These are phyloP conservation scores for Menura novaehollandiae DNA, from an alignment of 2,113 vertebrate genomes.

Conservation along the genomic window DNA sequence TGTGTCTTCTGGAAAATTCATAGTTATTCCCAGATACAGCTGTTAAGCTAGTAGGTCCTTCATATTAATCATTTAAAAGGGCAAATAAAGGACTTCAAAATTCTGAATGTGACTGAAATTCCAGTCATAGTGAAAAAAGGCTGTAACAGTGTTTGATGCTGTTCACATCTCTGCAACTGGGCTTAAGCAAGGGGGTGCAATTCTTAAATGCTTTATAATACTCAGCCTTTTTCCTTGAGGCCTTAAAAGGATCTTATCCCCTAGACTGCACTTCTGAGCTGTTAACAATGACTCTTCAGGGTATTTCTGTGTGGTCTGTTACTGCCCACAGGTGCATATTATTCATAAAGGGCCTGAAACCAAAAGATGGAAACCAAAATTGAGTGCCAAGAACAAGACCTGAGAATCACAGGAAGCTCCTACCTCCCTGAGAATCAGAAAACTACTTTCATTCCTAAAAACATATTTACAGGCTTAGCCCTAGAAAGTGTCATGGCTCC, in stretches of 20 bases:
- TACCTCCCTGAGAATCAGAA: not conserved
- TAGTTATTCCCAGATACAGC: not conserved
- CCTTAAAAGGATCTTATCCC: not conserved
- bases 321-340: not conserved
- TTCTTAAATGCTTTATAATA: not conserved
- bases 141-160: not conserved
- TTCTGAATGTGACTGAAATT: not conserved
- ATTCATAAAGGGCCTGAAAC: not conserved
- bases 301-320: not conserved
- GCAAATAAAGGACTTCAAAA: not conserved
- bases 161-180: not conserved
- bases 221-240: not conserved
- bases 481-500: fast-evolving
- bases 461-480: not conserved
- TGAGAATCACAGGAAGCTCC: not conserved
- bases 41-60: not conserved
- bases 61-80: not conserved
- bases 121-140: not conserved
- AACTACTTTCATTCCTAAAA: not conserved
- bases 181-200: not conserved
- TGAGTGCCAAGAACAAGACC: not conserved
- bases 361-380: not conserved
- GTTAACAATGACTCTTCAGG: not conserved
- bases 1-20: not conserved
- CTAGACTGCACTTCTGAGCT: not conserved